Base-by-base conservation (phyloP, 2,888 invertebrate species). In the Cephonodes hylas region DNA sequence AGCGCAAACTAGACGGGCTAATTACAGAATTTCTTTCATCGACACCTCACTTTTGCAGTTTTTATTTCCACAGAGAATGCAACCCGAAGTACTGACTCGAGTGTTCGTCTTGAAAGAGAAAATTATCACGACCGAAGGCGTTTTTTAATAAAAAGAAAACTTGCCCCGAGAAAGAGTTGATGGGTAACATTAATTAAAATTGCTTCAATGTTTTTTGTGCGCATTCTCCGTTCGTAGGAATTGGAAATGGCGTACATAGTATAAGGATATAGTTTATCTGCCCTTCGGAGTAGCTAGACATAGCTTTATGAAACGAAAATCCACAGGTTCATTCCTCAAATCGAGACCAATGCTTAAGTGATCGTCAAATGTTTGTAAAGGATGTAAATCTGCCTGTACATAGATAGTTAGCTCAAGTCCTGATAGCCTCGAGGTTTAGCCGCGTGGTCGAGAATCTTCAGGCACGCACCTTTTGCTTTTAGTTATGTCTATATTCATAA, bases 1-100 rank as follows among this genome's bases (percentile, higher is more conserved):
- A 57, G 62, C 25, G 23, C 63, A 65, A 67, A 63, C 63, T 48
- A 65, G 66, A 67, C 67, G 66, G 66, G 69, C 65, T 69, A 73
- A 76, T 74, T 74, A 66, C 57, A 57, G 48, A 64, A 42, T 64
- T 71, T 68, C 68, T 64, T 69, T 66, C 63, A 69, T 69, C 66
- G 70, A 63, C 66, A 68, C 65, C 61, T 61, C 44, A 22, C 61
- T 46, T 58, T 53, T 45, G 46, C 57, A 61, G 63, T 67, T 66
- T n/a, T 66, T 66, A 69, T 70, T 66, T 63, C 53, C 10, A 65
- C n/a, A 31, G 60, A 61, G 63, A 70, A 68, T 66, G 66, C 71
- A 68, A 67, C 69, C 71, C 62, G 68, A 60, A 61, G 66, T 65
- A 62, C 34, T 22, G 23, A 65, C 65, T 67, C 61, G 65, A 66